Evolutionary conservation across 2,888 invertebrate genomes (phyloP).

Genomic region (Metallyticus violacea): DNA sequence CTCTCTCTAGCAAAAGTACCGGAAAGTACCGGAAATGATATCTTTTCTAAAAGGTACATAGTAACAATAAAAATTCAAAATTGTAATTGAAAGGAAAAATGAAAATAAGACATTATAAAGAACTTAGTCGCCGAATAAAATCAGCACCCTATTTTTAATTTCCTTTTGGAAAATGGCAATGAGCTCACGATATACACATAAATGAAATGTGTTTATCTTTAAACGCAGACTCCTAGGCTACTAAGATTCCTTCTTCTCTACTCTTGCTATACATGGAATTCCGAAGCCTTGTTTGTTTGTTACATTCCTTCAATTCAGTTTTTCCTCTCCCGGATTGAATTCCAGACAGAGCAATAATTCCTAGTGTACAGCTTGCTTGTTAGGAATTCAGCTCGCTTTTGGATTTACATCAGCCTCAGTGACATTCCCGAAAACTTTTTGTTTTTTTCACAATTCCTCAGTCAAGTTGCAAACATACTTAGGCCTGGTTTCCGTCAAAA

Average conservation of each 20-base stretch:
- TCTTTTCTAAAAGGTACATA: no score
- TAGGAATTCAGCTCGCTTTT: neutral
- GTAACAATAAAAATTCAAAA: no score
- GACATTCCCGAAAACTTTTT: neutral
- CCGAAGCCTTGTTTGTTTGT: neutral
- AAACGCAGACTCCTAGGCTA: neutral
- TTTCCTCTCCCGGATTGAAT: neutral
- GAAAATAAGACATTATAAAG: no score
- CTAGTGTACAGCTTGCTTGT: neutral
- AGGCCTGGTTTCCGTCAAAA: neutral
- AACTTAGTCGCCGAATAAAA: no score
- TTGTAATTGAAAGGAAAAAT: no score
- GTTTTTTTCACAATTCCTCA: neutral
- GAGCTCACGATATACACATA: no score
- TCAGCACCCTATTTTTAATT: no score
- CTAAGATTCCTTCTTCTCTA: neutral
- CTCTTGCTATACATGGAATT: neutral
- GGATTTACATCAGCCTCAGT: neutral
- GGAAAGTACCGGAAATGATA: no score
- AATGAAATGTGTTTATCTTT: no score
- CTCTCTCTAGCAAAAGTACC: no score
- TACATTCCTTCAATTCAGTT: neutral
- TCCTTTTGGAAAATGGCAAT: no score
- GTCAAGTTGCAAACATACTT: neutral
- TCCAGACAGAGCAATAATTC: neutral